Evolutionary conservation across 2,888 invertebrate genomes (phyloP).

Genomic region (Coleophora deauratella): DNA sequence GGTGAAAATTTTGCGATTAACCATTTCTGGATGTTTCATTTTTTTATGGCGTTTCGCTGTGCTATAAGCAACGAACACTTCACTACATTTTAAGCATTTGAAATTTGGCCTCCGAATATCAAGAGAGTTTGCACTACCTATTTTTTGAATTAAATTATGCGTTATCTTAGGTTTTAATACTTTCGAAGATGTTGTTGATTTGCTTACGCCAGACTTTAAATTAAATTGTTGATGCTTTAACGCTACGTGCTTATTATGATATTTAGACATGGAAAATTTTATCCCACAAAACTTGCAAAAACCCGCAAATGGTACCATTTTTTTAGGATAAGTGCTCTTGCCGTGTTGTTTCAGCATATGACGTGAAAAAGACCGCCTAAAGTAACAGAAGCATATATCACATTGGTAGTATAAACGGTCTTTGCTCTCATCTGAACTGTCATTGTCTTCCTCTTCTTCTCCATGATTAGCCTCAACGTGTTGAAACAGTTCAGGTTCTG

Average conservation of each 20-base stretch:
- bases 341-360: neutral
- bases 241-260: neutral
- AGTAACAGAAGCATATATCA: neutral
- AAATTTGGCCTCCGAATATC: no score
- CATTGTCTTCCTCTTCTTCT: no score
- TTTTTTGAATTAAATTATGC: no score
- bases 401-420: neutral
- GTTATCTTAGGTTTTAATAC: no score
- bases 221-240: neutral
- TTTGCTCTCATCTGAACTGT: no score
- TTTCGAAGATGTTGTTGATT: no score
- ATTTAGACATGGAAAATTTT: neutral
- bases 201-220: no score
- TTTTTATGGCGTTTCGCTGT: conserved; percentile 10
- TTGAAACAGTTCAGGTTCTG: neutral
- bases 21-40: conserved; percentile 6
- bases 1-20: neutral
- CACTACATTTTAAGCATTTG: conserved; percentile 14
- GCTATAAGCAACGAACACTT: conserved; percentile 2
- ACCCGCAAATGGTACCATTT: neutral
- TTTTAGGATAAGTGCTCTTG: neutral
- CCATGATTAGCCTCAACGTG: neutral
- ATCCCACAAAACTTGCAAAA: neutral
- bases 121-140: no score
- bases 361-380: neutral